A percentile compares a stretch with the other conserved stretches of the same genome.
These are phyloP conservation scores for Phaetusa simplex DNA, from an alignment of 2,113 vertebrate genomes.

Conservation along the genomic window DNA sequence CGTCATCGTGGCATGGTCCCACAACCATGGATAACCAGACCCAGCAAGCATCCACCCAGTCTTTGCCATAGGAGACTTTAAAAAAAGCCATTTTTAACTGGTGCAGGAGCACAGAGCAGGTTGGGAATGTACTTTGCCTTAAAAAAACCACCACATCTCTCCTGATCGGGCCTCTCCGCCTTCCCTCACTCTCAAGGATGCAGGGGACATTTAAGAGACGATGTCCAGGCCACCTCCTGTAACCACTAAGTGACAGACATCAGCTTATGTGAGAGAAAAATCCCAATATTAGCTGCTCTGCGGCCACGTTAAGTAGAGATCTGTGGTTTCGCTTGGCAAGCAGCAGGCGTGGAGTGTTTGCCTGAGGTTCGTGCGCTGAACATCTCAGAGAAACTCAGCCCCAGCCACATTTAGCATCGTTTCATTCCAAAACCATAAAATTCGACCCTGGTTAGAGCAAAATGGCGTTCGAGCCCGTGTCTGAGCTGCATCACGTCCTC, in stretches of 20 bases:
- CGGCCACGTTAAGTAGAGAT: neutral
- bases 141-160: neutral
- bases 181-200: fast-evolving
- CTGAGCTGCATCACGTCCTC: neutral
- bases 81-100: neutral
- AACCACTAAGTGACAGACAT: neutral
- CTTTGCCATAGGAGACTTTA: neutral
- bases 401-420: neutral
- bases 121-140: neutral
- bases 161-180: neutral
- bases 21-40: neutral
- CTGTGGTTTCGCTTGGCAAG: conserved; percentile 17
- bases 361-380: neutral
- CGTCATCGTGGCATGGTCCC: neutral
- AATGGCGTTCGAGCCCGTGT: neutral
- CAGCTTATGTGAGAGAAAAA: neutral
- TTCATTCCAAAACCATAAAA: conserved; percentile 23
- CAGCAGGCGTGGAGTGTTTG: neutral
- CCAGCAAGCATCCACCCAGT: neutral
- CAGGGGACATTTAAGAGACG: neutral
- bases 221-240: neutral
- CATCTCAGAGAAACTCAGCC: neutral
- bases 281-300: neutral
- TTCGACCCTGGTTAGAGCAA: neutral
- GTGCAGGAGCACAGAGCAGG: neutral